phyloP scores from a whole-genome alignment of 2,113 vertebrate genomes.

The Phalacrocorax brasilianus region DNA sequence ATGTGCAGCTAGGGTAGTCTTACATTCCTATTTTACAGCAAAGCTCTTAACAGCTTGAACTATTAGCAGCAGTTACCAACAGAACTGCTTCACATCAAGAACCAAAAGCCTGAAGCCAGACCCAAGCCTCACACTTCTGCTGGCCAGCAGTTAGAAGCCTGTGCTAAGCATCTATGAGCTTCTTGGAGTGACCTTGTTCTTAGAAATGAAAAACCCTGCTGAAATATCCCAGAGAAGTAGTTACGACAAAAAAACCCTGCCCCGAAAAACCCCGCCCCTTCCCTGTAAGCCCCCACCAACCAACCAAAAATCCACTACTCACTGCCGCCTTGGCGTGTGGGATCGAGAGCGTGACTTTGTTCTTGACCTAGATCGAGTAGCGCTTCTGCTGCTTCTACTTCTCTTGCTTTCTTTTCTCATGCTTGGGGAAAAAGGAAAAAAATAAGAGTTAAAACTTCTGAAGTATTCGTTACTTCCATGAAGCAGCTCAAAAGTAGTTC shows the following conservation, averaged over 20 bases:
- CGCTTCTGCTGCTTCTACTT: conserved; percentile 89
- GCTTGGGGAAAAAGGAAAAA: conserved; percentile 49
- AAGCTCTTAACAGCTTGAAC: not conserved
- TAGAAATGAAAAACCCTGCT: not conserved
- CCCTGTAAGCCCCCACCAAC: not conserved
- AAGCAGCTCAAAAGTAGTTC: not conserved
- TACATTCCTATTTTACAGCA: not conserved
- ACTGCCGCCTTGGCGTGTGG: conserved; percentile 90
- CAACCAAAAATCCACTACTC: conserved; percentile 50
- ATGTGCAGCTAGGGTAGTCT: no score
- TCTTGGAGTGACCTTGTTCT: rapidly evolving
- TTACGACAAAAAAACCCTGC: rapidly evolving
- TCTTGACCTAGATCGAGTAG: conserved; percentile 85
- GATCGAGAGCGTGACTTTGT: conserved; percentile 90
- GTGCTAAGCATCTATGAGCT: not conserved
- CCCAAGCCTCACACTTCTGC: not conserved
- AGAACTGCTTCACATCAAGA: not conserved
- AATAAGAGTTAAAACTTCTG: not conserved
- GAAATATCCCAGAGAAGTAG: rapidly evolving
- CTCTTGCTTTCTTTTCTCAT: conserved; percentile 92
- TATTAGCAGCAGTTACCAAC: no score
- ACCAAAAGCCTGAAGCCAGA: rapidly evolving
- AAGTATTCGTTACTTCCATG: not conserved
- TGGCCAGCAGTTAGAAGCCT: not conserved
- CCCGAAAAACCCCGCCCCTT: not conserved